Evolutionary conservation across 2,113 vertebrate species (phyloP).

Genomic region (Cryptomyrus ogoouensis): DNA sequence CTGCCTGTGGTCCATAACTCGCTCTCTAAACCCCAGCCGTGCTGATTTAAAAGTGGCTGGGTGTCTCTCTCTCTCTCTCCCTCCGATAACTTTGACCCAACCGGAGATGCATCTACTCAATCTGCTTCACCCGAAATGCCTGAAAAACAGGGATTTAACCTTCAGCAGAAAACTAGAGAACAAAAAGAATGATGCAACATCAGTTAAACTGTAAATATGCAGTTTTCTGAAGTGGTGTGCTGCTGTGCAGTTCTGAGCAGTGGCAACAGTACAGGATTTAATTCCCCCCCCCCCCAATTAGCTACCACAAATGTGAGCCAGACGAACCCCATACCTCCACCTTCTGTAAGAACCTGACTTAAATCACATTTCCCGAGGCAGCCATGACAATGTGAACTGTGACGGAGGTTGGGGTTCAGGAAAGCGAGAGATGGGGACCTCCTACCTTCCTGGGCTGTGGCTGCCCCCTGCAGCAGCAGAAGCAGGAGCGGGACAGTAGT

Average conservation of each 20-base stretch:
- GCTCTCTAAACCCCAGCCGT: neutral
- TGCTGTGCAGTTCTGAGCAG: neutral
- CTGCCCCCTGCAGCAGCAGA: constrained; percentile 24
- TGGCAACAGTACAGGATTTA: neutral
- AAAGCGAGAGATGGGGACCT: neutral
- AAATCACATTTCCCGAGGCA: neutral
- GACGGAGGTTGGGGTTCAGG: neutral
- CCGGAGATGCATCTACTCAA: neutral
- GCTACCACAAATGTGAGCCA: neutral
- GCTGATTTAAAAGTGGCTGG: neutral
- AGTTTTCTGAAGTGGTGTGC: neutral
- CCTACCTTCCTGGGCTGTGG: constrained; percentile 49
- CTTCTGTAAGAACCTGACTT: neutral
- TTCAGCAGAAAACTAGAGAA: neutral
- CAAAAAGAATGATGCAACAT: neutral
- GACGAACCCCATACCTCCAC: neutral
- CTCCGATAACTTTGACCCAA: neutral
- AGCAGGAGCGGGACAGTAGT: constrained; percentile 25
- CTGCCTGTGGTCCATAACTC: neutral
- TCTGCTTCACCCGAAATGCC: neutral
- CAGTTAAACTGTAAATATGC: neutral
- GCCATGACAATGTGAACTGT: neutral
- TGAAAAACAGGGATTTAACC: neutral
- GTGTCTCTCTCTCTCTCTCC: neutral
- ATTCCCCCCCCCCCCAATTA: neutral